These are phyloP conservation scores for Brachypodius melanocephalos DNA, from an alignment of 2,113 vertebrate genomes.

Conservation along the genomic window DNA sequence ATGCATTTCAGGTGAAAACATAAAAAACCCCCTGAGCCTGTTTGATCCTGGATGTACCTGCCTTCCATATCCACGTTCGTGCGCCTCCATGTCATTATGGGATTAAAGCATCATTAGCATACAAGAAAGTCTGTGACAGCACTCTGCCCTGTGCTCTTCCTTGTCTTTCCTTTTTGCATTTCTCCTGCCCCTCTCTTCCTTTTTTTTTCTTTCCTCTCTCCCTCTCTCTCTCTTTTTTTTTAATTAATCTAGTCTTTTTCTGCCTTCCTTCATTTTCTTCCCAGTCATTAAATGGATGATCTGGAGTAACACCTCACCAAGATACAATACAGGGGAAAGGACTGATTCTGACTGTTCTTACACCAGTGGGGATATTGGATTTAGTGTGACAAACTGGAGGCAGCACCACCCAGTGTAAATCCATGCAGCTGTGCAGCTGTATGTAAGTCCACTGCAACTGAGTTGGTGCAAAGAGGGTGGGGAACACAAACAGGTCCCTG, in stretches of 20 bases:
- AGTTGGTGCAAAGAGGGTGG: not conserved
- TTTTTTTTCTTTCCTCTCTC: not conserved
- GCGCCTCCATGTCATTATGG: not conserved
- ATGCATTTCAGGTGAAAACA: slow-evolving; percentile 20
- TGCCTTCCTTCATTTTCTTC: not conserved
- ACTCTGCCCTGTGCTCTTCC: not conserved
- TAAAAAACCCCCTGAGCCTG: not conserved
- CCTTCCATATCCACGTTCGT: slow-evolving; percentile 5
- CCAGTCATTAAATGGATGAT: not conserved
- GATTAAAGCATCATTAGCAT: slow-evolving; percentile 56
- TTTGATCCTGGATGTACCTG: slow-evolving; percentile 42
- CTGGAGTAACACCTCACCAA: not conserved
- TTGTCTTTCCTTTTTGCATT: not conserved
- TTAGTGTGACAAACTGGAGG: not conserved
- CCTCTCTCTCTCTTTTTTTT: not conserved
- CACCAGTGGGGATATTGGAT: accelerated
- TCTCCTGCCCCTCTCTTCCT: not conserved
- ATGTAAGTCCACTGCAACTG: not conserved
- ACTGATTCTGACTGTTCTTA: not conserved
- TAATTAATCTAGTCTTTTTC: not conserved
- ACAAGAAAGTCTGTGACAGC: slow-evolving; percentile 25
- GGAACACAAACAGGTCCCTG: not conserved
- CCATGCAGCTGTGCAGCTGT: not conserved
- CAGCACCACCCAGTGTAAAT: not conserved
- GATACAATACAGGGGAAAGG: accelerated